These are phyloP conservation scores for Stramonita haemastoma DNA, from an alignment of 2,888 invertebrate genomes.

Conservation along the genomic window DNA sequence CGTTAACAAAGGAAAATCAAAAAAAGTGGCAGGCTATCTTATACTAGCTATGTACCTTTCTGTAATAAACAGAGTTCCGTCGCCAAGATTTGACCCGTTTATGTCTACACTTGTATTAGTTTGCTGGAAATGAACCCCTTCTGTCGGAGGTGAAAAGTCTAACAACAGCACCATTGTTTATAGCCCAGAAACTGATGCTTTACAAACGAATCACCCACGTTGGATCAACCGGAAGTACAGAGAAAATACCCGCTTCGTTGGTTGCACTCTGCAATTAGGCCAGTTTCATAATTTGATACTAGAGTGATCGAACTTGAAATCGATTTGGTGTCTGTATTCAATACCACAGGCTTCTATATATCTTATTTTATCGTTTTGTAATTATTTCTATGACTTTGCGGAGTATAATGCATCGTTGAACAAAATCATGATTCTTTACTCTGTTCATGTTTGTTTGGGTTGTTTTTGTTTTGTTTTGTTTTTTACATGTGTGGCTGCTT, in stretches of 20 bases:
- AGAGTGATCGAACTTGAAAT: not conserved
- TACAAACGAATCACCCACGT: not conserved
- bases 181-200: not conserved
- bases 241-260: constrained; percentile 10
- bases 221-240: constrained; percentile 7
- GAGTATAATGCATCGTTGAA: no score
- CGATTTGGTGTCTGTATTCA: not conserved
- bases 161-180: constrained; percentile 69
- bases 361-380: no score
- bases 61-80: constrained; percentile 85
- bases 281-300: not conserved
- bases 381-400: no score
- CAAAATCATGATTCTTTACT: no score
- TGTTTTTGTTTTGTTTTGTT: no score
- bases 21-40: not conserved
- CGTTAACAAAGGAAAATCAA: no score
- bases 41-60: constrained; percentile 81
- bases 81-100: constrained; percentile 83
- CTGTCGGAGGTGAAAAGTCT: constrained; percentile 73
- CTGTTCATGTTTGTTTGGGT: no score
- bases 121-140: constrained; percentile 77
- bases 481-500: no score
- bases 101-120: constrained; percentile 82
- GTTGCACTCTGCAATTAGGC: not conserved
- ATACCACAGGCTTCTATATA: no score